Evolutionary conservation across 2,797 vertebrate species (phyloP).

Genomic region (Acestrorhynchus altus): DNA sequence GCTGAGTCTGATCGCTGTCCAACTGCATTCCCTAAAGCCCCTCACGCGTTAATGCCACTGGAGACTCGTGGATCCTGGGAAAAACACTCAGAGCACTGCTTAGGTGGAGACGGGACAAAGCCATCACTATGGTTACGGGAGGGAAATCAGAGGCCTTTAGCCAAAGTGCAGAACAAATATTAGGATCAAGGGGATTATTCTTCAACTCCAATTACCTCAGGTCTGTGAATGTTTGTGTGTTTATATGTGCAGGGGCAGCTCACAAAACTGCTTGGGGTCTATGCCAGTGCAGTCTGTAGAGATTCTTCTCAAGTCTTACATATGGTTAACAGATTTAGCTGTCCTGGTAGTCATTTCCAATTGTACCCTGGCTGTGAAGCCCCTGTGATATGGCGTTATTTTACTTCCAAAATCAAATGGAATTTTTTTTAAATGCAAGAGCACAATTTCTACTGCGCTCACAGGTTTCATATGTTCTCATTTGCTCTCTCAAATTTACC

Average conservation of each 20-base stretch:
- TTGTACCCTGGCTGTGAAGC: too few species aligned
- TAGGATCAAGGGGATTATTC: background rate
- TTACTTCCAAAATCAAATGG: too few species aligned
- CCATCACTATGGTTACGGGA: slow-evolving; percentile 46
- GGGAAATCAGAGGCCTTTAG: slow-evolving; percentile 41
- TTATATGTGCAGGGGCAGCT: background rate
- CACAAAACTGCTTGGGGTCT: background rate
- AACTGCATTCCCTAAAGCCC: slow-evolving; percentile 4
- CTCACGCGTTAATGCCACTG: slow-evolving; percentile 20
- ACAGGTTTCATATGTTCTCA: too few species aligned
- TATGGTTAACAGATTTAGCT: background rate
- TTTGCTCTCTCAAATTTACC: too few species aligned
- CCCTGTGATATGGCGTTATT: too few species aligned
- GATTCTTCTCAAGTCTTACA: background rate
- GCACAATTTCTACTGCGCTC: too few species aligned
- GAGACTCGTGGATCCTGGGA: slow-evolving; percentile 27
- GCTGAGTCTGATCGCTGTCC: slow-evolving; percentile 18
- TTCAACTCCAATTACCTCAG: slow-evolving; percentile 23
- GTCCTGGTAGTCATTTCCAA: too few species aligned
- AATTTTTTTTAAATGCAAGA: too few species aligned
- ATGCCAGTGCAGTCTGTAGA: background rate
- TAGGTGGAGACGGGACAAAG: slow-evolving; percentile 45
- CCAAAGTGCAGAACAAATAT: slow-evolving; percentile 37
- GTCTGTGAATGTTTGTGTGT: background rate
- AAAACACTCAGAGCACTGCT: slow-evolving; percentile 34